Base-by-base conservation (phyloP, 2,797 vertebrate species). In the Sebastes steindachneri region DNA sequence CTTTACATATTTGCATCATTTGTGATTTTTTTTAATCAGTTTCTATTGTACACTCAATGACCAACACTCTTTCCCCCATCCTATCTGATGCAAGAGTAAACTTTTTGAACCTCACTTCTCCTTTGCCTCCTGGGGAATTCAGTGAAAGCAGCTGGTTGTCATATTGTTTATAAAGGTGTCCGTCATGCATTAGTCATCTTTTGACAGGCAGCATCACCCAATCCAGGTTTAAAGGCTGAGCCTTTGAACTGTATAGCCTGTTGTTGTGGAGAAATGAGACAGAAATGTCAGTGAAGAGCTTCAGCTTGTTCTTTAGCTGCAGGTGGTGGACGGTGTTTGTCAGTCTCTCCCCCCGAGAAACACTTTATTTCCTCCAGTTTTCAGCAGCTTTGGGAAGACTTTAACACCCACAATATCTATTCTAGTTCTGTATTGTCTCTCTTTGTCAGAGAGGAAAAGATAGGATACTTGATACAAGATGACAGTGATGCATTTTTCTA, bases 171-270 rank as follows among this genome's bases (percentile, higher is more conserved):
- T 48, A 84, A 75, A 90, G 23, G 23, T 81, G 84, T 77, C 89
- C 63, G 19, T 87, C 87, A 83, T 75, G 79, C 83, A 89, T 88
- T 79, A 79, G 70, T 91, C 78, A 86, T 88, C 77, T 67, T 88
- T 35, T 93, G 91, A 90, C 93, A 92, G 80, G 57, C 59, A 11
- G 70, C 48, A 89, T 88, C 77, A 87, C 73, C 81, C 79, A 87
- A 70, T 89, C 77, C 70, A 65, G 66, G 74, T 71, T 86, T 28
- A 87, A 79, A 88, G 82, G 35, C 28, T 0, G 5, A 57, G 53
- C 76, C 88, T 93, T 93, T 92, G 80, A 93, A 91, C 86, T 88
- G 54, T 68, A 82, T 31, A 79, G 73, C 71, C 75, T 83, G 72
- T 84, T 90, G 79, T 88, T 85, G 67, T 79, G 83, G 69, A 72